Conservation (phyloP, 1,140 invertebrate genomes). For the Apis cerana region DNA sequence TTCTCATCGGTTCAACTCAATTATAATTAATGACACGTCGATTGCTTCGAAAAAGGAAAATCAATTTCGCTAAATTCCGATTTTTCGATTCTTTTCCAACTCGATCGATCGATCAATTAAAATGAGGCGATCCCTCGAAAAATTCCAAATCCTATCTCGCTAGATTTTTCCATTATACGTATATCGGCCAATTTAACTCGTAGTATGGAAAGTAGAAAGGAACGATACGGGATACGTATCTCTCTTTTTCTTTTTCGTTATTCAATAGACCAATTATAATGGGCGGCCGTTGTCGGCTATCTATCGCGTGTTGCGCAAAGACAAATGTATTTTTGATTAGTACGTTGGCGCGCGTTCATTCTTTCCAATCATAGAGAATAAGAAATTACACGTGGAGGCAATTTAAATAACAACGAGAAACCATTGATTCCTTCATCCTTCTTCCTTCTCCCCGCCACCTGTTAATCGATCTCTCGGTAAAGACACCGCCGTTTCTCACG, state of each 20-base stretch:
- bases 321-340: slow-evolving; percentile 32
- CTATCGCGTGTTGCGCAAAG: slow-evolving; percentile 32
- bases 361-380: no score
- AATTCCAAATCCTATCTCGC: no score
- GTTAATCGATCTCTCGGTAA: background rate
- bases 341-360: background rate
- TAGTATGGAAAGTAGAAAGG: slow-evolving; percentile 9
- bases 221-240: no score
- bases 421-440: background rate
- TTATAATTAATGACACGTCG: no score
- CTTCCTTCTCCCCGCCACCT: background rate
- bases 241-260: background rate
- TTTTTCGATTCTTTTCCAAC: no score
- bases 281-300: background rate
- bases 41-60: no score
- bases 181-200: no score
- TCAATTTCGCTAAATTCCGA: no score
- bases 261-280: slow-evolving; percentile 2
- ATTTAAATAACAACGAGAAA: slow-evolving; percentile 22
- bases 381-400: background rate
- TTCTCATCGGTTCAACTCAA: no score
- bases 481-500: slow-evolving; percentile 46
- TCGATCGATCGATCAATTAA: no score
- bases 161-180: no score
- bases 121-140: no score